Base-by-base conservation (phyloP, 2,797 vertebrate genomes). In the Lagorchestes hirsutus region DNA sequence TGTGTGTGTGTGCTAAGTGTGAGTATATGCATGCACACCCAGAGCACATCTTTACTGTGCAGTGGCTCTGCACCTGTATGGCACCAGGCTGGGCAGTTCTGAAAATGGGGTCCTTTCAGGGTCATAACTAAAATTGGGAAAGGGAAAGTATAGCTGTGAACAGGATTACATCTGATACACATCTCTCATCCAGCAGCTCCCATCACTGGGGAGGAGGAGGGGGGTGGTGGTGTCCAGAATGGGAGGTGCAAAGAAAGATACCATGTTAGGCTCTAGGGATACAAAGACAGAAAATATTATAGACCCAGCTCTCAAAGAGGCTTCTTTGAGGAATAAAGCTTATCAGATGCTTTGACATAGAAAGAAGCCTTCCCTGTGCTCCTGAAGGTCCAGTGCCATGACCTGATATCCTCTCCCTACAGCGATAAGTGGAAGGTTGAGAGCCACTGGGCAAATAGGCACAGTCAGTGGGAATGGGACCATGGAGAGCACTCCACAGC, bases 341-440 rank as follows among this genome's bases (percentile, higher is more conserved):
- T 87, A 87, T 27, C 52, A 52, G 74, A 87, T 27, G 40, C 40
- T 87, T 50, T 87, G 40, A 87, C 40, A 50, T 46, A 87, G 27
- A 87, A 87, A 50, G 74, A 50, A 50, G 8, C 28, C 92, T 93
- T 95, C 27, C 29, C 94, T 11, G 11, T 91, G 27, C 54, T 95
- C 91, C 3, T 16, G 11, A 93, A 94, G 34, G 29, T 90, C 40
- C 2, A 24, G n/a, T 24, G 8, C 24, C 40, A 40, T 46, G 67
- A 46, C 40, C 40, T 82, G 18, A 82, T 27, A 82, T 82, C 0
- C 2, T 82, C 22, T 82, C 2, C 40, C 40, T 24, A 82, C 8
- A 46, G 22, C 18, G 3, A 27, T 40, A 74, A 40, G 67, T 34
- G 4, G 12, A 67, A 67, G 13, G 59, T 67, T 0, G 31, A 67